Evolutionary conservation across 53 echinoderm and acorn worm genomes (phyloP), one percentile per base, ranked within the genome.

Genomic region (Apostichopus leukothele): DNA sequence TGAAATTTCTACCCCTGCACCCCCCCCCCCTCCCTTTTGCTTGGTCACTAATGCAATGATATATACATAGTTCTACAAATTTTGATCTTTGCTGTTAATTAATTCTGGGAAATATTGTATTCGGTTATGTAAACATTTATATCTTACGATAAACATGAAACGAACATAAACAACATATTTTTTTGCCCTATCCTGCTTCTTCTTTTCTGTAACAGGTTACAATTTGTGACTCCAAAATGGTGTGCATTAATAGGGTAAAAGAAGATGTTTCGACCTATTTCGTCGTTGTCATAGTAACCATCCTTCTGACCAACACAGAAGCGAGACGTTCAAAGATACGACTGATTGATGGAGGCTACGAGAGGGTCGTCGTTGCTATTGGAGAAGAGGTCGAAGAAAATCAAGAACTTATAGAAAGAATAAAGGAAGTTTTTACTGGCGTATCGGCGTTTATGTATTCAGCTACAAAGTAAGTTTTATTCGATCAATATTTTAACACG

Each of bases 401-500:
- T 51, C 93, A 80, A 11, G 71, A 50, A 21, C 90, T 96, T 22
- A 73, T 96, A 23, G 90, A 92, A 12, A 84, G 93, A 76, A 88
- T 96, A 23, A 93, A 94, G 60, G n/a, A 79, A 5, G 88, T 92
- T 10, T 86, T 96, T 51, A 91, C 90, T 1, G 93, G 89, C 60
- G 91, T 94, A 1, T 96, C 96, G 0, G 83, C 75, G 51, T 96
- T 94, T 76, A 90, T 96, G 86, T 96, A 90, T 83, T 54, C 60
- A 75, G 94, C 94, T 0, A 96, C 96, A 54, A 92, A 84, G 96
- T 96, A 91, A 92, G 96, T 94, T 39, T 39, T 39, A 39, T 39
- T 39, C 39, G 39, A 39, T 39, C 39, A 39, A 39, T 39, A 39
- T 39, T 39, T 39, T 39, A 39, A 39, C 39, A 39, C 39, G 39